These are phyloP conservation scores for Enteromius argenteus DNA, from an alignment of 2,797 vertebrate species.

Conservation along the genomic window DNA sequence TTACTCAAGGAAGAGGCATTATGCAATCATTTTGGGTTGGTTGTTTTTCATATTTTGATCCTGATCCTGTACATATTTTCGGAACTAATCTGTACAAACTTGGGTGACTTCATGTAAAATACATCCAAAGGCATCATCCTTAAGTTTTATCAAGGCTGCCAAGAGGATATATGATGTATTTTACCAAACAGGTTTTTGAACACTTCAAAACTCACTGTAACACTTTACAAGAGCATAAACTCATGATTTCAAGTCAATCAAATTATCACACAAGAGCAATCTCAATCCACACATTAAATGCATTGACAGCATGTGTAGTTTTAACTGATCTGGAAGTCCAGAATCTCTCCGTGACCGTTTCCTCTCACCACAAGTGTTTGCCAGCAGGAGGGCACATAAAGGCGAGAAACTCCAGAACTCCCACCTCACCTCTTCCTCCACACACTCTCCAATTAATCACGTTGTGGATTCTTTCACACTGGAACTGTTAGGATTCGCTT, in stretches of 20 bases:
- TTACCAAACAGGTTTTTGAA: neutral
- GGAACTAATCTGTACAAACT: neutral
- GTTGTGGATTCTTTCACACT: slow-evolving; percentile 36
- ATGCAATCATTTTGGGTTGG: neutral
- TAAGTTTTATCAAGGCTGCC: slow-evolving; percentile 6
- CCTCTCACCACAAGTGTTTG: slow-evolving; percentile 33
- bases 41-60: neutral
- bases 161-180: neutral
- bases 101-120: neutral
- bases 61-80: neutral
- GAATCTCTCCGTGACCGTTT: neutral
- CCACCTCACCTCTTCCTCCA: slow-evolving; percentile 38
- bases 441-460: slow-evolving; percentile 50
- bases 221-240: neutral
- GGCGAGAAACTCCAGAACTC: slow-evolving; percentile 19
- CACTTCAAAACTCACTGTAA: neutral
- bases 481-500: slow-evolving; percentile 44
- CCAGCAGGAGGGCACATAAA: slow-evolving; percentile 34
- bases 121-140: neutral
- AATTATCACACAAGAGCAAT: neutral
- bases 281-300: neutral
- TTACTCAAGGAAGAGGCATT: neutral
- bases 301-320: neutral
- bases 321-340: neutral
- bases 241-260: neutral